Percentiles rank a stretch among this genome's conserved stretches.
Evolutionary conservation across 2,888 invertebrate genomes (phyloP).

Genomic region (Cataglyphis cursor): DNA sequence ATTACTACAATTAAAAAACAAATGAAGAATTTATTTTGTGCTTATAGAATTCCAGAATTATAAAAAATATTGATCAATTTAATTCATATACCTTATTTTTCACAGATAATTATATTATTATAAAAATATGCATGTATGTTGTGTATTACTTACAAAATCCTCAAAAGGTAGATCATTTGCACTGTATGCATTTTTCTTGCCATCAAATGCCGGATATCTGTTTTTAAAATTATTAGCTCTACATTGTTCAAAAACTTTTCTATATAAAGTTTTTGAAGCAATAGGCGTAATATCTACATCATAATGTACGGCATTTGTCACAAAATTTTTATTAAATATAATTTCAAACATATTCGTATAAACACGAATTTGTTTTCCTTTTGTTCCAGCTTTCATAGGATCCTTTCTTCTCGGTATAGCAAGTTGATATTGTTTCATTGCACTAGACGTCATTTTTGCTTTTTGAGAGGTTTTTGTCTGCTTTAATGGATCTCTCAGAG

Average conservation of each 20-base stretch:
- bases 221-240: conserved; percentile 85
- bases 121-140: not conserved
- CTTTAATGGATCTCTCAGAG: not conserved
- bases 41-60: not conserved
- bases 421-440: not conserved
- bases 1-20: not conserved
- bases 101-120: not conserved
- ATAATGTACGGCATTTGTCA: conserved; percentile 90
- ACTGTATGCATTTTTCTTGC: conserved; percentile 90
- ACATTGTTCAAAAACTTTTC: conserved; percentile 87
- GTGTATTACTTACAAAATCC: conserved; percentile 76
- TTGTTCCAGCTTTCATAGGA: conserved; percentile 79
- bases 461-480: fast-evolving
- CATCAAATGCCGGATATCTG: conserved; percentile 91
- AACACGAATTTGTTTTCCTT: conserved; percentile 87
- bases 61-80: not conserved
- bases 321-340: conserved; percentile 87
- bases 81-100: not conserved
- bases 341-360: conserved; percentile 91
- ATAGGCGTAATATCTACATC: conserved; percentile 92
- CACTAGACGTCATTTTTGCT: not conserved
- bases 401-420: conserved; percentile 77
- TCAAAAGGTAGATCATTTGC: conserved; percentile 86
- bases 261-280: conserved; percentile 90
- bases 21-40: not conserved